Evolutionary conservation across 2,888 invertebrate genomes (phyloP).

Genomic region (Zeuzera pyrina): DNA sequence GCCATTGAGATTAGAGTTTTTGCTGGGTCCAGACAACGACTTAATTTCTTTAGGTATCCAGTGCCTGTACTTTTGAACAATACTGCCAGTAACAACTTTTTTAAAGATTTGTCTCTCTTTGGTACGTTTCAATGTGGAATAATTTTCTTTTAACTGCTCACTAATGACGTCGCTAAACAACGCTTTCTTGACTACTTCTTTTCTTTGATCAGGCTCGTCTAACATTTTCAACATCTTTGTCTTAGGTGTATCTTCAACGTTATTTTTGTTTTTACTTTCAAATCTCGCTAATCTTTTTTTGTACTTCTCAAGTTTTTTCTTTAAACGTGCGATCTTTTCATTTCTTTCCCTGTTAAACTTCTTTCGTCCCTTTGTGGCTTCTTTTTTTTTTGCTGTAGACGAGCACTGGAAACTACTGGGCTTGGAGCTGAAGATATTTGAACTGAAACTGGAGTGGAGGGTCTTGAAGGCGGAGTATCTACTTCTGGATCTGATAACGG

Average conservation of each 20-base stretch:
- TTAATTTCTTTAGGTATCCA: constrained; percentile 11
- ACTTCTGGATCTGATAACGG: too few relatives aligned
- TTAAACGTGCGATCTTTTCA: constrained; percentile 12
- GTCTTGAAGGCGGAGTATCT: too few relatives aligned
- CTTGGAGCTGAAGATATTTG: too few relatives aligned
- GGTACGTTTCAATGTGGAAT: constrained; percentile 9
- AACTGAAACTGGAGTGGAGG: too few relatives aligned
- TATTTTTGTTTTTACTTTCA: constrained; percentile 13
- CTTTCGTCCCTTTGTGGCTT: constrained; percentile 9
- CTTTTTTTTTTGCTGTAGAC: constrained; percentile 7
- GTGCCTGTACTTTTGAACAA: constrained; percentile 11
- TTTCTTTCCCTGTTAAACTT: constrained; percentile 7
- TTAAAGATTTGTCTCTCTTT: constrained; percentile 11
- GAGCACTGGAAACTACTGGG: too few relatives aligned
- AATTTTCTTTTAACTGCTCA: constrained; percentile 13
- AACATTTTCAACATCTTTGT: constrained; percentile 17
- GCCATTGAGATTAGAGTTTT: too few relatives aligned
- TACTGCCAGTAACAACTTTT: constrained; percentile 10
- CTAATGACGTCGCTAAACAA: constrained; percentile 15
- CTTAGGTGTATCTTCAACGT: constrained; percentile 16
- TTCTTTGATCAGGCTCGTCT: constrained; percentile 14
- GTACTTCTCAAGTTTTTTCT: constrained; percentile 11
- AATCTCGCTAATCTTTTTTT: constrained; percentile 13
- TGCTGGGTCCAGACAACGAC: too few relatives aligned
- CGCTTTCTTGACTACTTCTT: constrained; percentile 14